Evolutionary conservation across 2,113 vertebrate species (phyloP), one percentile per base, ranked within the genome.

Genomic region (Cranoglanis bouderius): DNA sequence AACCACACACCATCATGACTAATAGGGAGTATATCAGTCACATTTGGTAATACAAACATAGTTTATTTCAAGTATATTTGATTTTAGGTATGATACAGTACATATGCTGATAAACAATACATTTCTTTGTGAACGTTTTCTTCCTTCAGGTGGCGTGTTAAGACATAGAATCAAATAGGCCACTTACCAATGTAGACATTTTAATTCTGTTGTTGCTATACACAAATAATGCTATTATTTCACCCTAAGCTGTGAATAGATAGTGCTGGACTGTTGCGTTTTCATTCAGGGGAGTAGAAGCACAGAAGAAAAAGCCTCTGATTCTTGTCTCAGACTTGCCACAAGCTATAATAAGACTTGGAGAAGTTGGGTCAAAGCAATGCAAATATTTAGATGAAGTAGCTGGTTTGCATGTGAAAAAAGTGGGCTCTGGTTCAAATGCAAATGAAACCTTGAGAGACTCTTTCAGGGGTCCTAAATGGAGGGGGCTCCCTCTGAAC

Each of bases 371-470:
- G 91, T 90, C 91, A 92, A 92, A 92, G 91, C 90, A 90, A 90
- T 92, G 88, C 91, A 92, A 92, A 92, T 91, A 91, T 92, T 90
- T 90, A 88, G 91, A 88, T 90, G 91, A 91, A 92, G 90, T 90
- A 87, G 90, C 88, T 78, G 78, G 90, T 92, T 92, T 90, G 90
- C 91, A 92, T 89, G 86, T 92, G 90, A 92, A 92, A 90, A 90
- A 87, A 89, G 85, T 85, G 86, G 61, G 88, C 59, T 70, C 49
- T 57, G 70, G 80, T 92, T 92, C 90, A 90, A 88, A 92, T 92
- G 91, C 91, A 90, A 92, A 92, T 92, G 7, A 40, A 82, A 57
- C 81, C 81, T 88, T 82, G 85, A 90, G 88, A 89, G 91, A 70
- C 86, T 82, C 91, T 89, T 90, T 90, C 84, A 92, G 85, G 80